A percentile compares a stretch with the other conserved stretches of the same genome.
These are phyloP conservation scores for Protomyctophum bolini DNA, from an alignment of 2,113 vertebrate species.

Conservation along the genomic window DNA sequence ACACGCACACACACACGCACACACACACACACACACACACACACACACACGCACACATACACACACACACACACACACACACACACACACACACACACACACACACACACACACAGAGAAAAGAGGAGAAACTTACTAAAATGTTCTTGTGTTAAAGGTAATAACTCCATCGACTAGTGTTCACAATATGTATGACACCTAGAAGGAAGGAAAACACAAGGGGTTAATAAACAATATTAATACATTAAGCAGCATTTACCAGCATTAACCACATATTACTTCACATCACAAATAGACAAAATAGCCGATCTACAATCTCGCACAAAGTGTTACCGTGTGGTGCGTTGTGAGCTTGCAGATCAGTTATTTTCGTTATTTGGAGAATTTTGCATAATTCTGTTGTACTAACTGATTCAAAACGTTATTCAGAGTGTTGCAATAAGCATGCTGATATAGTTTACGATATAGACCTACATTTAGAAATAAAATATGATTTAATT, in stretches of 20 bases:
- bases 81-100: constrained; percentile 7
- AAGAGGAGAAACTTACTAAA: constrained; percentile 69
- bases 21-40: background rate
- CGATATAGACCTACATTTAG: too few species aligned
- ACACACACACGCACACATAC: constrained; percentile 4
- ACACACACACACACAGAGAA: constrained; percentile 5
- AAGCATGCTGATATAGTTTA: too few species aligned
- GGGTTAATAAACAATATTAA: too few species aligned
- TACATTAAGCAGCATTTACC: background rate
- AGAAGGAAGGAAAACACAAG: constrained; percentile 51
- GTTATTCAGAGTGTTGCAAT: too few species aligned
- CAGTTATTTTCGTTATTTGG: background rate
- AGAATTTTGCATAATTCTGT: background rate
- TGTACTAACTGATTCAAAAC: too few species aligned
- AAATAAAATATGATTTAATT: background rate
- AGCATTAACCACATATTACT: background rate
- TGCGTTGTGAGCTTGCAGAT: too few species aligned
- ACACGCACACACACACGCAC: constrained; percentile 7
- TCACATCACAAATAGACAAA: too few species aligned
- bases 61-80: constrained; percentile 10
- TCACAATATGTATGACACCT: constrained; percentile 71
- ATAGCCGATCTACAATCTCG: too few species aligned
- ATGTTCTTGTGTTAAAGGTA: constrained; percentile 70
- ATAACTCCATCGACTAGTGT: constrained; percentile 78
- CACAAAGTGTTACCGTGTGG: too few species aligned